A percentile compares a stretch with the other conserved stretches of the same genome.
phyloP scores from a whole-genome alignment of 1,140 invertebrate genomes.

The Acromyrmex echinatior region DNA sequence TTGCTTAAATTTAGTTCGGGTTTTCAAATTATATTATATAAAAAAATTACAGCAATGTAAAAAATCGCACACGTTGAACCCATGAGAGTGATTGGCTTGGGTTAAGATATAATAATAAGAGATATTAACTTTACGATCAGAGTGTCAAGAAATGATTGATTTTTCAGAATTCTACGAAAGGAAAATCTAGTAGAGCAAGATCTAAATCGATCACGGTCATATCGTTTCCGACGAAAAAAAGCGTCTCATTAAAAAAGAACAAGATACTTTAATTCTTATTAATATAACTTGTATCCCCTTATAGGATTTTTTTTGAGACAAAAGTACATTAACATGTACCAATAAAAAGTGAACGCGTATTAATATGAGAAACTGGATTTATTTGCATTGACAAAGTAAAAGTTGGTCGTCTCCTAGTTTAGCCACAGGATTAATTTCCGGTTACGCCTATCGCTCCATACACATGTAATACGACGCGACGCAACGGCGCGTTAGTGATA shows the following conservation, averaged over 20 bases:
- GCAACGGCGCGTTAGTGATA: background rate
- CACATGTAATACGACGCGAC: no score
- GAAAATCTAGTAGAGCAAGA: background rate
- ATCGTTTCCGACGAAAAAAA: background rate
- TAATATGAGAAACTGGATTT: background rate
- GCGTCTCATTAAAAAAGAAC: background rate
- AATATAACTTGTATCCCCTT: background rate
- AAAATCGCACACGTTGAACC: no score
- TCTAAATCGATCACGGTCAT: background rate
- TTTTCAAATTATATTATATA: no score
- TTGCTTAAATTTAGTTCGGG: no score
- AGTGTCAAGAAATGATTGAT: background rate
- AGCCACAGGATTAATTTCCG: conserved; percentile 46
- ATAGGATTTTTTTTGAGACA: background rate
- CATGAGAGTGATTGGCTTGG: no score
- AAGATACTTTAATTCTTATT: background rate
- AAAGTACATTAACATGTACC: no score
- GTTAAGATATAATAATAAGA: background rate
- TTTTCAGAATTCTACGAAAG: background rate
- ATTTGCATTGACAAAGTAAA: conserved; percentile 14
- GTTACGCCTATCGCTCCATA: conserved; percentile 16
- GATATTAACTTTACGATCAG: background rate
- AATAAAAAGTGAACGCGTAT: background rate
- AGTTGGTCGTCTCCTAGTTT: conserved; percentile 2
- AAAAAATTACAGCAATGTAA: no score